A percentile compares a stretch with the other conserved stretches of the same genome.
phyloP scores from a whole-genome alignment of 2,888 invertebrate genomes.

The Lithophane ornitopus region DNA sequence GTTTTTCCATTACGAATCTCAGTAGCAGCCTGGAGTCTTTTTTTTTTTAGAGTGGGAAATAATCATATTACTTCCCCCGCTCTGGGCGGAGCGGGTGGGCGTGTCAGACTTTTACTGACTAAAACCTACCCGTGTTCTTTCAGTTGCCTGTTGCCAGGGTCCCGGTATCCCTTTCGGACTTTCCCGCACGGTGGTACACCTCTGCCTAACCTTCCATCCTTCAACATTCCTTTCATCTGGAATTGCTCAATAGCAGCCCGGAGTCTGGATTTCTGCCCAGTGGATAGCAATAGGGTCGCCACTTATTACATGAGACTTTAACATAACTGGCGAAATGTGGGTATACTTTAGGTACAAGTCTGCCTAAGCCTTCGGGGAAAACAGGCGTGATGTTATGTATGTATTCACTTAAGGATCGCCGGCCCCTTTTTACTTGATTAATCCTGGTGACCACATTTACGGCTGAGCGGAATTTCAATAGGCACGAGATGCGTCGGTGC shows the following conservation, averaged over 20 bases:
- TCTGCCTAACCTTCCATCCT: no score
- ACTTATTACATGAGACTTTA: neutral
- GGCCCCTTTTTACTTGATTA: conserved; percentile 55
- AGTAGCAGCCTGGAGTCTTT: neutral
- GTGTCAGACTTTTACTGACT: no score
- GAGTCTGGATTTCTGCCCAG: neutral
- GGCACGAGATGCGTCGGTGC: conserved; percentile 5
- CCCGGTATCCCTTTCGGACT: no score
- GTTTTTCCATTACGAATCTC: neutral
- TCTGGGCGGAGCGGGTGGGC: no score
- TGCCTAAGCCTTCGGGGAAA: neutral
- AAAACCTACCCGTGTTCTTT: no score
- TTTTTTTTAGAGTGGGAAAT: no score
- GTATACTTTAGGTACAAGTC: neutral
- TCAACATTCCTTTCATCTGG: no score
- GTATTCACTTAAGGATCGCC: conserved; percentile 21
- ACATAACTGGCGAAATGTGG: neutral
- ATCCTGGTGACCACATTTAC: conserved; percentile 35
- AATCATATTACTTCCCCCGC: no score
- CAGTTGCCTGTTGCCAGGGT: no score
- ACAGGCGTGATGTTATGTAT: neutral
- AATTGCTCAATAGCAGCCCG: neutral
- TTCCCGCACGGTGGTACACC: no score
- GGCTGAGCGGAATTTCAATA: conserved; percentile 44
- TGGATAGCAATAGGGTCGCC: neutral